Base-by-base conservation (phyloP, 2,797 vertebrate genomes). In the Scarus forsteni region DNA sequence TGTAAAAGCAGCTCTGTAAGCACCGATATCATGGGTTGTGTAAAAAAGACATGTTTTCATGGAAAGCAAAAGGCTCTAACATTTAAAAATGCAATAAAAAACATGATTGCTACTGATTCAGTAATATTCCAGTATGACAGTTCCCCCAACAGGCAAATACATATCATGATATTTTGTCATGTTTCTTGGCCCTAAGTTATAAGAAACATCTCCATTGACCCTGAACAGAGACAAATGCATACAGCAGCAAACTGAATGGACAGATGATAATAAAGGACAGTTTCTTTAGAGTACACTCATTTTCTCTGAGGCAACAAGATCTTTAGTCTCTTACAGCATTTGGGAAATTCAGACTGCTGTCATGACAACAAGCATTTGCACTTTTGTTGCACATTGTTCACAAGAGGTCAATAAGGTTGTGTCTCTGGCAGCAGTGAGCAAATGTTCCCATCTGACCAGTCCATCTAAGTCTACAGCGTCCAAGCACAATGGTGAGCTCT, bases 401-500 rank as follows among this genome's bases (percentile, higher is more conserved):
- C 7, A 13, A 34, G 9, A 18, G 19, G n/a, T 68, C 42, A 66
- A 19, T 43, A 13, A 19, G n/a, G 49, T 39, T 60, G 9, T 42
- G 58, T 11, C 40, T 34, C 36, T 11, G 38, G 10, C 45, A 72
- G 14, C 14, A 52, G 45, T 50, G 14, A 56, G 43, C 69, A 64
- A 59, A 38, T 18, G 4, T 51, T 36, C 8, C 38, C 53, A 34
- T 58, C 19, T 72, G 68, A 75, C 18, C 16, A 46, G 54, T 84
- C 19, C 63, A 34, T 65, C 53, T 62, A 39, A 55, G 77, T 75
- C 72, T 64, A 73, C 14, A 6, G 45, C 7, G 1, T n/a, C 15
- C 15, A 3, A 27, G 53, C 59, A 84, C 81, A 86, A 85, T 51
- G 55, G 51, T 75, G 60, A 72, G 49, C 83, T 69, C 63, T 76